Evolutionary conservation across 2,888 invertebrate genomes (phyloP), one percentile per base, ranked within the genome.

Genomic region (Apotomis betuletana): DNA sequence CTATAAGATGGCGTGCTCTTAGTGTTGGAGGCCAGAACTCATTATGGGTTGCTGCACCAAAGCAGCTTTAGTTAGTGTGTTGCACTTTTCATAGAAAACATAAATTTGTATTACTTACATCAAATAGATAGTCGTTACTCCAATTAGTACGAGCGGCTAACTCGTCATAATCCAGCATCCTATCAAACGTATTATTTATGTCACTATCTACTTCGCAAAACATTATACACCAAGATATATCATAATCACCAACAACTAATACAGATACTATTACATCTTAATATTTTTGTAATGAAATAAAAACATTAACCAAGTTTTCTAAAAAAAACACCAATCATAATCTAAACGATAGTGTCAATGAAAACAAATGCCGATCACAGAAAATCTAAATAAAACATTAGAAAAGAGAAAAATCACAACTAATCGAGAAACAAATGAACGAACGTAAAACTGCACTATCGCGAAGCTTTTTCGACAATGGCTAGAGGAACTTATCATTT

Each of bases 101-200:
- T 27, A 27, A 27, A 27, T 27, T 27, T 5, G 15, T 55, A 6
- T 4, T 52, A 80, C 89, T 88, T 70, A 89, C 89, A 68, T 83
- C 83, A 59, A 84, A 82, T 68, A 83, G 81, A 68, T 90, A 86
- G 70, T 88, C 87, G 12, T 73, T 62, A 55, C 49, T 82, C 84
- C 85, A 89, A 73, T 89, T 89, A 5, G 72, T 63, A 36, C 52
- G 41, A 9, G 67, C 58, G 1, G 63, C 36, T 54, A 72, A 15
- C 55, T 72, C 72, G 0, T 72, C 67, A 4, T 72, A 72, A 63
- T 72, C 72, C 58, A 68, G 12, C 67, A 72, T 68, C 36, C 52
- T 72, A 5, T n/a, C 62, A 44, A 13, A 12, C 1, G 52, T 51
- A 5, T 6, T 54, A 12, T 71, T 52, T 41, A 2, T 12, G 27